Evolutionary conservation across 2,797 vertebrate species (phyloP).

Genomic region (Aulostomus chinensis): DNA sequence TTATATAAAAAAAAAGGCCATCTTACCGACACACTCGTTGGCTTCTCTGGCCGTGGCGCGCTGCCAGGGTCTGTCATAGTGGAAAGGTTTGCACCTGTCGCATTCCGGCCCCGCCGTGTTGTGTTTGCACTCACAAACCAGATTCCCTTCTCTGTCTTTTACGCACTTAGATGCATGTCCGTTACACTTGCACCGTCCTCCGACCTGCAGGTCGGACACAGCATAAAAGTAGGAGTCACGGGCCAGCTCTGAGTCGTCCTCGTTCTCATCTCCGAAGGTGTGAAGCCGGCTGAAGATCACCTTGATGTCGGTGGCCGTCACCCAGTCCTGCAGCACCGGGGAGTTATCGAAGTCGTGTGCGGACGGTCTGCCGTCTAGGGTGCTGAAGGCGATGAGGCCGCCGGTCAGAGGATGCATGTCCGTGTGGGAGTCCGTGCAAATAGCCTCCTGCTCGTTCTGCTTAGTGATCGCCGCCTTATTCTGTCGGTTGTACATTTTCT

Average conservation of each 20-base stretch:
- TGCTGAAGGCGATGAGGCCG: conserved; percentile 99
- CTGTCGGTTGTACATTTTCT: conserved; percentile 94
- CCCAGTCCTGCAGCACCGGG: conserved; percentile 99
- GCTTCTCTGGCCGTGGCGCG: conserved; percentile 95
- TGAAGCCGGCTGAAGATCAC: conserved; percentile 95
- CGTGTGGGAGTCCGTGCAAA: conserved; percentile 99
- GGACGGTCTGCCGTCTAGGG: conserved; percentile 95
- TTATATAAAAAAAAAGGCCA: not conserved
- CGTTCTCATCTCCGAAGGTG: conserved; percentile 97
- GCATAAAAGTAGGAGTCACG: conserved; percentile 97
- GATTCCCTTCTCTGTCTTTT: conserved; percentile 88
- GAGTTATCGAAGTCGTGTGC: conserved; percentile 99
- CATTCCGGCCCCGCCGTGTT: conserved; percentile 97
- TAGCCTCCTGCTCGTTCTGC: conserved; percentile 98
- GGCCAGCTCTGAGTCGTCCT: conserved; percentile 96
- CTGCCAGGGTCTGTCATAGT: conserved; percentile 98
- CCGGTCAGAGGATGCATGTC: conserved; percentile 95
- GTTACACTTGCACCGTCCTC: conserved; percentile 97
- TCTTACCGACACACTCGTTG: conserved; percentile 98
- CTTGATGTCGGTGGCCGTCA: conserved; percentile 97
- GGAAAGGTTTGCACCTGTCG: conserved; percentile 98
- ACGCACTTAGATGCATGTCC: conserved; percentile 97
- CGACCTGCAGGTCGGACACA: conserved; percentile 97
- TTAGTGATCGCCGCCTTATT: conserved; percentile 93
- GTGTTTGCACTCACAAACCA: conserved; percentile 98